phyloP scores from a whole-genome alignment of 1,140 invertebrate genomes.

The Proctacanthus coquilletti region DNA sequence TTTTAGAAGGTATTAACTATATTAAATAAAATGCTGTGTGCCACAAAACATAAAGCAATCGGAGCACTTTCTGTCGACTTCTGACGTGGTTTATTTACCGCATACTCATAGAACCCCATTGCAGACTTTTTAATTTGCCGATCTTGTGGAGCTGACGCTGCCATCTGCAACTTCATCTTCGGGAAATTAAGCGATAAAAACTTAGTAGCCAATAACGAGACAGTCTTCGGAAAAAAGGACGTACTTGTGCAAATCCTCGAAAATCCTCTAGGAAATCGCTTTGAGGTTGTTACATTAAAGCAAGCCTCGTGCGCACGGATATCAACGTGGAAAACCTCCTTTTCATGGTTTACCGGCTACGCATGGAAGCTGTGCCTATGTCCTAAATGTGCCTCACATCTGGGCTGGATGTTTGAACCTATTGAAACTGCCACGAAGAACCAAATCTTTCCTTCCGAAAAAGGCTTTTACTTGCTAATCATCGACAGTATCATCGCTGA shows the following conservation, averaged over 20 bases:
- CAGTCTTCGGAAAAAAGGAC: neutral
- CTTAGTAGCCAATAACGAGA: neutral
- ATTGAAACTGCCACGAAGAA: conserved; percentile 9
- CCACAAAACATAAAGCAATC: too few species aligned
- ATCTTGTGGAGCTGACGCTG: neutral
- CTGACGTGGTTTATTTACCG: neutral
- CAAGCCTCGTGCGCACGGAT: neutral
- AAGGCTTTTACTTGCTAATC: conserved; percentile 16
- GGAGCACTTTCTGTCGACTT: neutral
- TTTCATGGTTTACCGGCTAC: conserved; percentile 34
- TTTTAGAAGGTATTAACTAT: too few species aligned
- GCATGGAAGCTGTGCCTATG: conserved; percentile 33
- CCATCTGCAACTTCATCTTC: neutral
- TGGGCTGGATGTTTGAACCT: conserved; percentile 34
- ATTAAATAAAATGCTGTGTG: too few species aligned
- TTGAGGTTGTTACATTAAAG: neutral
- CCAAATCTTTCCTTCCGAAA: conserved; percentile 11
- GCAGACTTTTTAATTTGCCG: neutral
- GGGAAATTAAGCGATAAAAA: neutral
- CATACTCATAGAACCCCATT: neutral
- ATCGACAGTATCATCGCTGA: neutral
- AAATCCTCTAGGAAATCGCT: neutral
- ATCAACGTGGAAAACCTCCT: conserved; percentile 26
- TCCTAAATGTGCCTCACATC: conserved; percentile 31
- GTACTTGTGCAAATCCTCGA: neutral